A percentile compares a stretch with the other conserved stretches of the same genome.
These are phyloP conservation scores for Cephalopterus ornatus DNA, from an alignment of 2,113 vertebrate species.

Conservation along the genomic window DNA sequence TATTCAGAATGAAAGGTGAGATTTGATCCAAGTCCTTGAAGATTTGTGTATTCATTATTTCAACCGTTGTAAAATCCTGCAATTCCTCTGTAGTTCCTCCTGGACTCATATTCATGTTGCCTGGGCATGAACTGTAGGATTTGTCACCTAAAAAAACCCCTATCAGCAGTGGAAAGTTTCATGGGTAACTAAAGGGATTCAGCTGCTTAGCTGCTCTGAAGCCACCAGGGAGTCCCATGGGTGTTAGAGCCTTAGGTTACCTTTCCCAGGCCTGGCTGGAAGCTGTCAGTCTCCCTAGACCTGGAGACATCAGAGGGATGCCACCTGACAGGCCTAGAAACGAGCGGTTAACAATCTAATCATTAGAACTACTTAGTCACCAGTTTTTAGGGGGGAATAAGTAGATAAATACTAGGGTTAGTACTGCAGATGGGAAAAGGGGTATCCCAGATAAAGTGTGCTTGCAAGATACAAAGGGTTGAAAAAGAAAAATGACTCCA, in stretches of 20 bases:
- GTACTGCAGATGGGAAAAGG: neutral
- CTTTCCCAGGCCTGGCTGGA: neutral
- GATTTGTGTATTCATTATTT: neutral
- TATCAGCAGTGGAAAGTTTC: neutral
- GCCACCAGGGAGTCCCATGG: neutral
- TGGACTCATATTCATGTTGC: neutral
- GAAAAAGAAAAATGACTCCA: neutral
- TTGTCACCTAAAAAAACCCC: neutral
- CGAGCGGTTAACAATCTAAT: neutral
- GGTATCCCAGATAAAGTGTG: neutral
- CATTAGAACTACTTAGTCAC: neutral
- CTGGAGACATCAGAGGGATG: neutral
- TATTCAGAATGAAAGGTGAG: neutral
- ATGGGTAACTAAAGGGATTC: neutral
- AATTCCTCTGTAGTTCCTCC: neutral
- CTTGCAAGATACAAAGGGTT: neutral
- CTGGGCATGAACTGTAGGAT: neutral
- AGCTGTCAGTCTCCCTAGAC: neutral
- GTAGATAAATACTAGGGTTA: neutral
- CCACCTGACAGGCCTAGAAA: neutral
- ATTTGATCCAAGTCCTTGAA: neutral
- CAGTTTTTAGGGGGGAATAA: neutral
- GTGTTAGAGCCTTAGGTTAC: neutral
- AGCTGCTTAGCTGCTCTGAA: neutral
- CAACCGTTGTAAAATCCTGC: neutral